These are phyloP conservation scores for Porites lobata DNA, from an alignment of 92 coral and sea anemone genomes.

Conservation along the genomic window DNA sequence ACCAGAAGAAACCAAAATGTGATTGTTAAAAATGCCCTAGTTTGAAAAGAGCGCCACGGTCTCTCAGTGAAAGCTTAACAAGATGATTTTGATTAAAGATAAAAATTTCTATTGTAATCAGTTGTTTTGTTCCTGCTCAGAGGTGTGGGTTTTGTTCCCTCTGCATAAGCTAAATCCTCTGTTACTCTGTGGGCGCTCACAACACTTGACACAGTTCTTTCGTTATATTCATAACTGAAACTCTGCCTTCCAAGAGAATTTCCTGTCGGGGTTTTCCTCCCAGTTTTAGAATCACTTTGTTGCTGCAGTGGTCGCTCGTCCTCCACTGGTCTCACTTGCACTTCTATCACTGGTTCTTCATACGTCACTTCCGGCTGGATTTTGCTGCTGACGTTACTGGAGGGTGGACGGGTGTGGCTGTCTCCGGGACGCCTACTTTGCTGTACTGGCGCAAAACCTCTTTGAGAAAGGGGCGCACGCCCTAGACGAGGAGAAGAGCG, in stretches of 20 bases:
- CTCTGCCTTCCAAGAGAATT: neutral
- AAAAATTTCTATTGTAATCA: slow-evolving; percentile 37
- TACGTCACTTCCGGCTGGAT: slow-evolving; percentile 23
- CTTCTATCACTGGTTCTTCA: slow-evolving; percentile 53
- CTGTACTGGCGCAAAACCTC: slow-evolving; percentile 7
- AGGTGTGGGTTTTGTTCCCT: slow-evolving; percentile 34
- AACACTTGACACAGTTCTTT: slow-evolving; percentile 27
- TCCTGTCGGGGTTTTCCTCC: slow-evolving; percentile 15
- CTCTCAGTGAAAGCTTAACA: neutral
- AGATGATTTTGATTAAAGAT: slow-evolving; percentile 5
- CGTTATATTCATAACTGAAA: slow-evolving; percentile 24
- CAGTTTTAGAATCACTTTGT: slow-evolving; percentile 15
- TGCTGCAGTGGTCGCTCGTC: slow-evolving; percentile 15
- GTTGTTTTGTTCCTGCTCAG: slow-evolving; percentile 3
- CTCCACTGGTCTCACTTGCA: slow-evolving; percentile 37
- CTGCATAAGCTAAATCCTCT: slow-evolving; percentile 43
- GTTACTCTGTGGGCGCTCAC: slow-evolving; percentile 37
- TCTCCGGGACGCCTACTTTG: slow-evolving; percentile 12
- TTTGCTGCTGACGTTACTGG: slow-evolving; percentile 3
- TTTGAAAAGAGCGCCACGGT: neutral
- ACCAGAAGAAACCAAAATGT: no score
- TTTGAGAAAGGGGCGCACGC: neutral
- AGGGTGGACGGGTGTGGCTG: neutral
- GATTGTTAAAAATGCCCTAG: neutral
- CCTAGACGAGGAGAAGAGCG: neutral